These are phyloP conservation scores for Ornithoptera priamus DNA, from an alignment of 2,888 invertebrate genomes.

Conservation along the genomic window DNA sequence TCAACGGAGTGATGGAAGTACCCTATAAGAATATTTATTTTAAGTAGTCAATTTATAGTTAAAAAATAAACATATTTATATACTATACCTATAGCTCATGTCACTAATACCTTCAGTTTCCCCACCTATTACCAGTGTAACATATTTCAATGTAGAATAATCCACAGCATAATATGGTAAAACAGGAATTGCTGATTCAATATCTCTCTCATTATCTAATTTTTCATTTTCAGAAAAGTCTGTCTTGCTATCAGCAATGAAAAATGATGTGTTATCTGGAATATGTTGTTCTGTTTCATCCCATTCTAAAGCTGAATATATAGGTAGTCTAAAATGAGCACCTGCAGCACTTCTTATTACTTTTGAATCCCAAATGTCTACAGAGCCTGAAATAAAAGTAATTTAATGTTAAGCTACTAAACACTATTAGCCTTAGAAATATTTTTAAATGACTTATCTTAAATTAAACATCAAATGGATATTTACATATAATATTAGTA, in stretches of 20 bases:
- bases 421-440: not conserved
- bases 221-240: slow-evolving; percentile 38
- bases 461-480: too few species aligned
- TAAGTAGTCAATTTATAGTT: not conserved
- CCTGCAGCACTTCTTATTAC: slow-evolving; percentile 91
- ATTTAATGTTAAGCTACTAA: not conserved
- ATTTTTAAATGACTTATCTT: too few species aligned
- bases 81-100: slow-evolving; percentile 81
- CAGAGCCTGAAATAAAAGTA: slow-evolving; percentile 84
- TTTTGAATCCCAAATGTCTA: slow-evolving; percentile 94
- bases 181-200: slow-evolving; percentile 66
- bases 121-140: slow-evolving; percentile 90
- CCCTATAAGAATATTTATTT: not conserved
- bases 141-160: slow-evolving; percentile 74
- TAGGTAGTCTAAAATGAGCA: slow-evolving; percentile 89
- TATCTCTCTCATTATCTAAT: slow-evolving; percentile 27
- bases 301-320: slow-evolving; percentile 84
- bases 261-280: slow-evolving; percentile 74
- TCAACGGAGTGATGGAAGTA: not conserved
- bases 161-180: slow-evolving; percentile 83
- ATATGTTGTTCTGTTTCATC: slow-evolving; percentile 76
- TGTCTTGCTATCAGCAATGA: slow-evolving; percentile 84
- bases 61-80: not conserved
- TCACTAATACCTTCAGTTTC: slow-evolving; percentile 93
- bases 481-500: too few species aligned